A percentile compares a stretch with the other conserved stretches of the same genome.
phyloP scores from a whole-genome alignment of 2,113 vertebrate genomes.

The Chunga burmeisteri region DNA sequence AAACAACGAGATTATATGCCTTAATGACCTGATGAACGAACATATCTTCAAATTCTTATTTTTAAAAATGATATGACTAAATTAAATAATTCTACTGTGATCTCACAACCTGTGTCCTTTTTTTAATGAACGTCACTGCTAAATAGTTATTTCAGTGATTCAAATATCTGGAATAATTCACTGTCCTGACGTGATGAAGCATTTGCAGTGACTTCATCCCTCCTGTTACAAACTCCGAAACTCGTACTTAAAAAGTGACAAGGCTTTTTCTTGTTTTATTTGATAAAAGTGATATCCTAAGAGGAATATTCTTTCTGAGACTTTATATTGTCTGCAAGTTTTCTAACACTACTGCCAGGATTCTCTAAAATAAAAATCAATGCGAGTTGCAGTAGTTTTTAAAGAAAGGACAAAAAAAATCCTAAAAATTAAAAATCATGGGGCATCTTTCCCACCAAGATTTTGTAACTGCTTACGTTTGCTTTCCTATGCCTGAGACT shows the following conservation, averaged over 20 bases:
- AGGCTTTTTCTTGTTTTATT: neutral
- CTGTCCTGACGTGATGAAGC: neutral
- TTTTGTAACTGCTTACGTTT: neutral
- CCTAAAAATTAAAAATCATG: neutral
- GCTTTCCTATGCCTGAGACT: neutral
- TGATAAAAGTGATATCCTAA: neutral
- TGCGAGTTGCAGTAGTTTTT: neutral
- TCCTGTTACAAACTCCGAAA: neutral
- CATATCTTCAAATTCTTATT: neutral
- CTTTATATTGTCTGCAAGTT: neutral
- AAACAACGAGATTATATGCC: neutral
- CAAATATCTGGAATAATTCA: neutral
- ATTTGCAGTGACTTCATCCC: neutral
- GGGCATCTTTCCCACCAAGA: neutral
- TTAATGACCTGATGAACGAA: neutral
- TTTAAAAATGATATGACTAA: neutral
- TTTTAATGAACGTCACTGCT: neutral
- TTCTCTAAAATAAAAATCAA: neutral
- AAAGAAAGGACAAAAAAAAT: neutral
- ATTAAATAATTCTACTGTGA: neutral
- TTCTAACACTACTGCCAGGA: neutral
- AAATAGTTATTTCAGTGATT: neutral
- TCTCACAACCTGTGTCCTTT: neutral
- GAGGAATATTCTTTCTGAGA: neutral
- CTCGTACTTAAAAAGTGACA: neutral